A percentile compares a stretch with the other conserved stretches of the same genome.
phyloP scores from a whole-genome alignment of 2,797 vertebrate genomes.

The Myotis daubentonii region DNA sequence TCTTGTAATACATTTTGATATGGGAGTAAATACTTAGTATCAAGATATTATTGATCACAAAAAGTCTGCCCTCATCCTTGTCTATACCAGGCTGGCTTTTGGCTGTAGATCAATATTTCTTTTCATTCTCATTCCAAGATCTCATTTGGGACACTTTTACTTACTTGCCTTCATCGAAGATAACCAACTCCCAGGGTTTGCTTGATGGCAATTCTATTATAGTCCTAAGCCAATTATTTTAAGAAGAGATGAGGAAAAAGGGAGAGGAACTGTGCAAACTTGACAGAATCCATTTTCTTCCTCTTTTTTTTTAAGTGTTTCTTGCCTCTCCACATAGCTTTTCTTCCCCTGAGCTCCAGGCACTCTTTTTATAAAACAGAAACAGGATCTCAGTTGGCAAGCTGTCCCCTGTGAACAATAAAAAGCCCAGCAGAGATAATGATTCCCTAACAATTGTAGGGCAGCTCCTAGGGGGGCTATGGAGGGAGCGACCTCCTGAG shows the following conservation, averaged over 20 bases:
- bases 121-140: slow-evolving; percentile 45
- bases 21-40: slow-evolving; percentile 40
- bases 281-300: slow-evolving; percentile 61
- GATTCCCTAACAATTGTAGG: not conserved
- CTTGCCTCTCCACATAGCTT: slow-evolving; percentile 12
- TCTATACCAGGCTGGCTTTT: slow-evolving; percentile 24
- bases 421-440: slow-evolving; percentile 4
- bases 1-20: slow-evolving; percentile 21
- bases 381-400: slow-evolving; percentile 49
- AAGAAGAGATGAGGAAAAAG: slow-evolving; percentile 52
- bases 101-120: slow-evolving; percentile 35
- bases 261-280: slow-evolving; percentile 42
- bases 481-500: not conserved
- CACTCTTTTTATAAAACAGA: slow-evolving; percentile 34
- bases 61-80: not conserved
- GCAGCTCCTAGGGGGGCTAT: not conserved
- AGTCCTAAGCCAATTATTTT: slow-evolving; percentile 66
- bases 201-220: slow-evolving; percentile 65
- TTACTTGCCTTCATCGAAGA: slow-evolving; percentile 43
- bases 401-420: not conserved
- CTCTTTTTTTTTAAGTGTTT: slow-evolving; percentile 7
- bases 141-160: slow-evolving; percentile 50
- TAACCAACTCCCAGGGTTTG: slow-evolving; percentile 30
- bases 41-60: slow-evolving; percentile 33
- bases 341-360: not conserved